Evolutionary conservation across 2,113 vertebrate species (phyloP), one percentile per base, ranked within the genome.

Genomic region (Thunnus maccoyii): DNA sequence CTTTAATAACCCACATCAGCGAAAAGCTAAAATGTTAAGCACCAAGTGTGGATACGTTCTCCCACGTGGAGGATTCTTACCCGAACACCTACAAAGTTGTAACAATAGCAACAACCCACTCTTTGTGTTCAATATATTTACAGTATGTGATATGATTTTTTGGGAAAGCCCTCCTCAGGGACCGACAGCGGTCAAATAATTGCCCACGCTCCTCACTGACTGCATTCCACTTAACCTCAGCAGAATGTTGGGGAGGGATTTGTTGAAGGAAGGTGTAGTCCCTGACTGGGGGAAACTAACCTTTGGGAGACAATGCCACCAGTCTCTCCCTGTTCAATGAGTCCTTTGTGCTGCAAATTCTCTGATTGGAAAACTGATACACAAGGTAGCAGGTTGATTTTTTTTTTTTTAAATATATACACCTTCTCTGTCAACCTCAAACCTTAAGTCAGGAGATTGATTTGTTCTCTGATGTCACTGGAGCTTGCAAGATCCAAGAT

Each of bases 291-390:
- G 90, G 86, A 91, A 89, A 89, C 87, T 95, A 95, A 95, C 95
- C 95, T 96, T 95, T 95, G 92, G 79, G 90, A 93, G 91, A 96
- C 95, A 96, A 96, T 95, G 91, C 85, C 81, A 62, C 94, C 92
- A 95, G 86, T 96, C 95, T 95, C 94, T 95, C 67, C 17, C 86
- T 87, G 79, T 92, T 95, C 94, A 96, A 96, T 95, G 95, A 91
- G 52, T 84, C 77, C 95, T 95, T 95, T 96, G 95, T 96, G 83
- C 83, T 18, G 83, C 71, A 86, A 93, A 93, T 93, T 92, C 94
- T 90, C 92, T 88, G 91, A 94, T 94, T 90, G 93, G 95, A 90
- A 95, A 96, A 94, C 73, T 61, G 95, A 96, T 95, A 94, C 92
- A 91, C 56, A 48, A 89, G 87, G 87, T 93, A 91, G 89, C 93